Evolutionary conservation across 2,888 invertebrate species (phyloP), one percentile per base, ranked within the genome.

Genomic region (Rhaphigaster nebulosa): DNA sequence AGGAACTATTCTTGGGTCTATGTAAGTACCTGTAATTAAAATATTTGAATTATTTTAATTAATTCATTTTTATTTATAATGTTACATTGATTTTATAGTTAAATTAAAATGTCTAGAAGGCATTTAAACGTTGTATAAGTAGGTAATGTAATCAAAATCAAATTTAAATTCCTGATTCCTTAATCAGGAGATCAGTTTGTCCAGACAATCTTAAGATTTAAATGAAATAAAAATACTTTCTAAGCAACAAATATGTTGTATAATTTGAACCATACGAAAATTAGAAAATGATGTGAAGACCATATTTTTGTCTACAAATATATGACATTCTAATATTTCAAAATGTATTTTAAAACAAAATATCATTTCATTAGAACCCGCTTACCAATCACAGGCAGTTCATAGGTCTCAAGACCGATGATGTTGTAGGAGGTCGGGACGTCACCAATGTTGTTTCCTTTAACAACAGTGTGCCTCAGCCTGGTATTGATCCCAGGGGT

Each of bases 311-410:
- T 26, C 4, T 1, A 34, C 5, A 70, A 70, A 70, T 18, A 3
- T n/a, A n/a, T 60, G 29, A 26, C 18, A n/a, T 89, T 89, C 34
- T 76, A 41, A 87, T 41, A 50, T 15, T 13, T 38, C 1, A 52
- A 52, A 18, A 52, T 15, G 15, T 52, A 41, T 26, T 18, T 45
- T 5, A 23, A 23, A 54, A 3, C 41, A 76, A 38, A 52, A n/a
- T 29, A 70, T 6, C 18, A 38, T 76, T 20, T 20, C 12, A 76
- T 76, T 23, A 23, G 38, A 76, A 76, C 20, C 23, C 54, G 93
- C 94, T 94, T 94, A 96, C 96, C 96, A 92, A 96, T 95, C 92
- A 96, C 96, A 89, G 96, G 96, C n/a, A 96, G 94, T 93, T 96
- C 96, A 93, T 96, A 95, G 93, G 94, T 94, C 93, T 96, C 95